Evolutionary conservation across 2,888 invertebrate species (phyloP), one percentile per base, ranked within the genome.

Genomic region (Chirona hameri): DNA sequence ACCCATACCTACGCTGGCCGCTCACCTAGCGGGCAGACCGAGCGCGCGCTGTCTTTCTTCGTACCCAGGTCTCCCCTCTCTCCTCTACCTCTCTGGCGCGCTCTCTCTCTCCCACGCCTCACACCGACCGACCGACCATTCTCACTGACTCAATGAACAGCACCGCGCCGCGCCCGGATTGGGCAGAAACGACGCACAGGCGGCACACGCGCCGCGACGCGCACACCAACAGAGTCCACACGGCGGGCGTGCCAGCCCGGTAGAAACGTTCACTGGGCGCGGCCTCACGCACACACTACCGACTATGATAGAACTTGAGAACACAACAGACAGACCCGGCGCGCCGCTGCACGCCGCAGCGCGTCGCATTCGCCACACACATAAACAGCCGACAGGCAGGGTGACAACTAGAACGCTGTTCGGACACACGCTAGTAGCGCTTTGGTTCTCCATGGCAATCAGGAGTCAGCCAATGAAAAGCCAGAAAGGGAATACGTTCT

Each of bases 241-340:
- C 4, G 60, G n/a, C 21, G 21, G 21, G 21, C 24, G n/a, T 7
- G 7, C 57, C 21, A 14, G 9, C 57, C 14, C 57, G 60, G 60
- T n/a, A n/a, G 60, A 60, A n/a, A 24, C 60, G 60, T n/a, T n/a
- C 60, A 60, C 15, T n/a, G 7, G 29, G 3, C 57, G 57, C 57
- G 69, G 29, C 69, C n/a, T 12, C 69, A 69, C 69, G 14, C 29
- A 69, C 18, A 21, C 29, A 29, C 69, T 69, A 69, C 48, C 57
- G 29, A 69, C 69, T 69, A 69, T 29, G 69, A 69, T 69, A 69
- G 69, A n/a, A n/a, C n/a, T 15, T 69, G 29, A 29, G 69, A 69
- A 29, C 12, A 15, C 29, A 12, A 29, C 69, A 0, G 29, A 29
- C 69, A 15, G 24, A 7, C n/a, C 21, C 24, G 60, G n/a, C 5